Base-by-base conservation (phyloP, 2,113 vertebrate species). In the Hymenochirus boettgeri region DNA sequence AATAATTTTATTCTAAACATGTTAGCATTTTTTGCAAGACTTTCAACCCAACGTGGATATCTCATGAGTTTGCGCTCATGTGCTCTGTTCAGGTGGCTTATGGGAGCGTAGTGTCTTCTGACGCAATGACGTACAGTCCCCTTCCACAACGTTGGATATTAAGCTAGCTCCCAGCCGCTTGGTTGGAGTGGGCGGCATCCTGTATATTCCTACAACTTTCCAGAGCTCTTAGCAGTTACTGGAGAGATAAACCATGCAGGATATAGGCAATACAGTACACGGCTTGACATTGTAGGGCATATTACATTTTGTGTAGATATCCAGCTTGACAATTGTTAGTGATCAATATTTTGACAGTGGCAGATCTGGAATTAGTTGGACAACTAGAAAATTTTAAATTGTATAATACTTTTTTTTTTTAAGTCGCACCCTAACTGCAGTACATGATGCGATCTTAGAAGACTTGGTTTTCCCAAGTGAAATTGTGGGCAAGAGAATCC, bases 381-480 rank as follows among this genome's bases (percentile, higher is more conserved):
- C n/a, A n/a, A n/a, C n/a, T 35, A 35, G 10, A 6, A 31, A 31
- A 31, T 31, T 39, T 5, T 15, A 6, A 18, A 7, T 42, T 42
- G 2, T 50, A 7, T 48, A 24, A 50, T 11, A 24, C 15, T 2
- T 23, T 26, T 39, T 42, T 25, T 1, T 11, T 71, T 70, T 55
- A 75, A 99, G 96, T 83, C 96, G 96, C 45, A 99, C 95, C 0
- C 86, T 99, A 69, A 98, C 94, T 0, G 83, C 92, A 1, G 96
- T 99, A 74, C 96, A 99, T 0, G 94, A 99, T 53, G 94, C 95
- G 57, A 99, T 98, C 83, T 83, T 99, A 61, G 96, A 99, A 86
- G 96, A 99, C 81, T 74, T 99, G 82, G 96, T 99, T 35, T 99
- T 93, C 77, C 96, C 96, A 19, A 99, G 96, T 42, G 95, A 99